Evolutionary conservation across 1,140 invertebrate genomes (phyloP).

Genomic region (Coenobita brevimanus): DNA sequence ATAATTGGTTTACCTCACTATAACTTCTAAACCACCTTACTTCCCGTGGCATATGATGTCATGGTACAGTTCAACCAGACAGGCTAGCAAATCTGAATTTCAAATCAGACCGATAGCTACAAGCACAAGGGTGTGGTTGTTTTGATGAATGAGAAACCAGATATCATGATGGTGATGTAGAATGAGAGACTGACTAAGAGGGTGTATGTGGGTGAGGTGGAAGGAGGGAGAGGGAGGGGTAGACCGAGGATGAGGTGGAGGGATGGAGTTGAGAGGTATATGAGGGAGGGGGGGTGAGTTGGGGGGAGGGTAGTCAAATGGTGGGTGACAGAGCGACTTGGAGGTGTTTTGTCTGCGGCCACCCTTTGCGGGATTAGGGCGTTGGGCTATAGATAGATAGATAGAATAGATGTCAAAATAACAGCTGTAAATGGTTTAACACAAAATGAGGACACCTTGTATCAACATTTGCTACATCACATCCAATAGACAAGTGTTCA

Average conservation of each 20-base stretch:
- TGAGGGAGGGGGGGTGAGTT: too few relatives aligned
- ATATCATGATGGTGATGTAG: background rate
- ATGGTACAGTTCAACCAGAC: slow-evolving; percentile 9
- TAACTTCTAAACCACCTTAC: background rate
- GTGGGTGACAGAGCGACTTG: too few relatives aligned
- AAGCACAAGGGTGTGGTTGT: slow-evolving; percentile 31
- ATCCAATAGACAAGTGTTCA: slow-evolving; percentile 20
- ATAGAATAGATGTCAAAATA: slow-evolving; percentile 27
- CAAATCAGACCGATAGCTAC: slow-evolving; percentile 33
- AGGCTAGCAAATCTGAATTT: slow-evolving; percentile 43
- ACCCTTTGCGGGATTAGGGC: too few relatives aligned
- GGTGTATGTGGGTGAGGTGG: too few relatives aligned
- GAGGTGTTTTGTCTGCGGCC: too few relatives aligned
- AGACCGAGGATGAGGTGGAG: too few relatives aligned
- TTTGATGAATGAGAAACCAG: slow-evolving; percentile 44
- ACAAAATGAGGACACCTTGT: slow-evolving; percentile 30
- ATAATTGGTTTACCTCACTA: background rate
- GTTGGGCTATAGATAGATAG: too few relatives aligned
- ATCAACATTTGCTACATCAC: slow-evolving; percentile 35
- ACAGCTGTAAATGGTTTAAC: slow-evolving; percentile 57
- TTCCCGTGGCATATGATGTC: background rate
- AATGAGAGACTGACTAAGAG: too few relatives aligned
- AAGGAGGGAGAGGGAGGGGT: too few relatives aligned
- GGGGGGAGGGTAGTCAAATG: too few relatives aligned
- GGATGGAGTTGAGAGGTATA: too few relatives aligned